These are phyloP conservation scores for Blomia tropicalis DNA, from an alignment of 2,888 invertebrate species.

Conservation along the genomic window DNA sequence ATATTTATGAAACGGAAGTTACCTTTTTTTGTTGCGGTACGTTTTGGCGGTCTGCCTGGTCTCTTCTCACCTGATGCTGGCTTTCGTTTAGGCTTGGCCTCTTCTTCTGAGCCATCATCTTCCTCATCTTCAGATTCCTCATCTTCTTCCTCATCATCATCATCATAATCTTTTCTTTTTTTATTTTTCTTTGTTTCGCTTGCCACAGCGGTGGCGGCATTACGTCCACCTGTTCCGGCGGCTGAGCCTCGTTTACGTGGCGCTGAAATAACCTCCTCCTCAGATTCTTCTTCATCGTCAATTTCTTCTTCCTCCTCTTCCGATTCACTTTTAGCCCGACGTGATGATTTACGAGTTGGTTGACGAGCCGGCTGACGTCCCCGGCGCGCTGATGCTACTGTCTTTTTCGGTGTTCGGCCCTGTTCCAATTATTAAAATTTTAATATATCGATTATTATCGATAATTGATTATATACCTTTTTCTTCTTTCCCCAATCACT, in stretches of 20 bases:
- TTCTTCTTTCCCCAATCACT: slow-evolving; percentile 27
- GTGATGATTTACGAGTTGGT: slow-evolving; percentile 20
- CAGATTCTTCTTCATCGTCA: slow-evolving; percentile 24
- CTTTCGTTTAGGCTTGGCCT: background rate
- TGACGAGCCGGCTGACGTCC: slow-evolving; percentile 11
- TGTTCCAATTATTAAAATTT: background rate
- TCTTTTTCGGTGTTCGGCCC: slow-evolving; percentile 17
- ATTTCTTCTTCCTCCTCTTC: slow-evolving; percentile 24
- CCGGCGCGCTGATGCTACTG: background rate
- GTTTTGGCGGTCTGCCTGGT: slow-evolving; percentile 19
- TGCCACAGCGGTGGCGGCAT: too few relatives aligned
- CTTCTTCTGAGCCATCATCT: slow-evolving; percentile 11
- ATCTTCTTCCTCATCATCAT: background rate
- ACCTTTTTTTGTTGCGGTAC: slow-evolving; percentile 24
- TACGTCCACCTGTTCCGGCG: slow-evolving; percentile 2
- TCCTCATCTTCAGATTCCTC: slow-evolving; percentile 16
- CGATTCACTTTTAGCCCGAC: slow-evolving; percentile 23
- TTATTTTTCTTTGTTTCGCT: too few relatives aligned
- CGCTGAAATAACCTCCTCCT: slow-evolving; percentile 6
- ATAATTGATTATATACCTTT: slow-evolving; percentile 22
- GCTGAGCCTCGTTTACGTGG: slow-evolving; percentile 1
- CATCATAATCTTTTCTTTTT: slow-evolving; percentile 16
- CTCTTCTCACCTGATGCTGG: background rate
- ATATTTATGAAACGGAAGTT: background rate
- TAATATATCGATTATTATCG: background rate